phyloP scores from a whole-genome alignment of 2,888 invertebrate genomes.

The Syritta pipiens region DNA sequence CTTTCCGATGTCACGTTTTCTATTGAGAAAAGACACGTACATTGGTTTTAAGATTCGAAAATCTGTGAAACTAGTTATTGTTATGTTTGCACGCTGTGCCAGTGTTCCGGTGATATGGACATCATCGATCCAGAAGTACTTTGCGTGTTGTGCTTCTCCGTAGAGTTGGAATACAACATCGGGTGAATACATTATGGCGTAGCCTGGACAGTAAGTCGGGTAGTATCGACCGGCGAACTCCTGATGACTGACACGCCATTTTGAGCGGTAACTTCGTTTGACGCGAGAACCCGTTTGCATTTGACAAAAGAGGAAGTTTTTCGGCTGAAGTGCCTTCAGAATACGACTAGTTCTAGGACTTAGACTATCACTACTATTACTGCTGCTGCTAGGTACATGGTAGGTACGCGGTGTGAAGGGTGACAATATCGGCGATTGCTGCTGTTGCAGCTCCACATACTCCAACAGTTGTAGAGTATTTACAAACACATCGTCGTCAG shows the following conservation, averaged over 20 bases:
- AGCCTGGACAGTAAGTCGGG: constrained; percentile 89
- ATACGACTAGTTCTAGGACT: constrained; percentile 45
- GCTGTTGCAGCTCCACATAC: constrained; percentile 76
- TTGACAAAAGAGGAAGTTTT: constrained; percentile 84
- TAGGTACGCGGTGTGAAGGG: constrained; percentile 51
- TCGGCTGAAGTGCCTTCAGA: constrained; percentile 74
- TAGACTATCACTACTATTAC: constrained; percentile 36
- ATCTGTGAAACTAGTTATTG: constrained; percentile 79
- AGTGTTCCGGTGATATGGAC: constrained; percentile 87
- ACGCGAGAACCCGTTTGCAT: constrained; percentile 80
- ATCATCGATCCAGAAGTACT: constrained; percentile 92
- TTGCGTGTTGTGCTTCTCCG: constrained; percentile 82
- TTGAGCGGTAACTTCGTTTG: constrained; percentile 84
- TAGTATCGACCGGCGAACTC: constrained; percentile 84
- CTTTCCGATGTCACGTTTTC: constrained; percentile 72
- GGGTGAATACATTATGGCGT: constrained; percentile 84
- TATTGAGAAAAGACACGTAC: constrained; percentile 72
- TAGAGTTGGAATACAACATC: constrained; percentile 83
- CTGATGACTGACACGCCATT: constrained; percentile 86
- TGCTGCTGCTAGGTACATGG: constrained; percentile 48
- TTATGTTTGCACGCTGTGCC: constrained; percentile 80
- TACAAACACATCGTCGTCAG: constrained; percentile 89
- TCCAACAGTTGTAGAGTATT: constrained; percentile 83
- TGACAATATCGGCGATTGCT: constrained; percentile 24
- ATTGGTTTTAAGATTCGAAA: too few relatives aligned